Evolutionary conservation across 2,888 invertebrate species (phyloP), one percentile per base, ranked within the genome.

Genomic region (Periphyllus acericola): DNA sequence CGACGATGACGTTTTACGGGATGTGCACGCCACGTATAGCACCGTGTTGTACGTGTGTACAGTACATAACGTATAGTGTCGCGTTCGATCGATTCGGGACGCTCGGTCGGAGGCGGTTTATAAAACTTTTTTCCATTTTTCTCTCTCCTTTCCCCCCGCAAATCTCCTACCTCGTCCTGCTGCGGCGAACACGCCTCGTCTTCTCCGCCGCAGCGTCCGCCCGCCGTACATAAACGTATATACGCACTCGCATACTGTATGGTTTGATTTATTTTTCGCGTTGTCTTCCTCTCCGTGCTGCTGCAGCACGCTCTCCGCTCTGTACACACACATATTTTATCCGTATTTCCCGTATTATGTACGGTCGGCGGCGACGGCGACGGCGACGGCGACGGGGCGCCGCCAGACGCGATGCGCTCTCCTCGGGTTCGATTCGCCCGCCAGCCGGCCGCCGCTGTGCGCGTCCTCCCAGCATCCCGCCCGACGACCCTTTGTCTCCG

Each of bases 341-440:
- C 25, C 68, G 29, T 3, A 11, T n/a, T 68, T 68, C 68, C 68
- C 68, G 29, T 68, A 68, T 68, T n/a, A 66, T 68, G 8, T 68
- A 68, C 46, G 71, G 32, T 46, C 46, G 76, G 55, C 36, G 71
- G 52, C 81, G 75, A 25, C 55, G 68, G 40, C 80, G 74, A n/a
- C n/a, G n/a, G 29, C 66, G 55, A 32, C 76, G 78, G 8, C 52
- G 46, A 72, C 81, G 75, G 46, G 83, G 78, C 78, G 78, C 84
- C 83, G 89, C 72, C 83, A 72, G 83, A 72, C 89, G 71, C 81
- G 75, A 72, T 79, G 75, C 76, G 83, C 68, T 46, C 46, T 46
- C 14, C 46, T 83, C 71, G 75, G 40, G n/a, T 76, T 78, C 85
- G 72, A 36, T 66, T 52, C 21, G 79, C 29, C 66, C 74, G 60